Evolutionary conservation across 2,113 vertebrate species (phyloP), one percentile per base, ranked within the genome.

Genomic region (Labrus mixtus): DNA sequence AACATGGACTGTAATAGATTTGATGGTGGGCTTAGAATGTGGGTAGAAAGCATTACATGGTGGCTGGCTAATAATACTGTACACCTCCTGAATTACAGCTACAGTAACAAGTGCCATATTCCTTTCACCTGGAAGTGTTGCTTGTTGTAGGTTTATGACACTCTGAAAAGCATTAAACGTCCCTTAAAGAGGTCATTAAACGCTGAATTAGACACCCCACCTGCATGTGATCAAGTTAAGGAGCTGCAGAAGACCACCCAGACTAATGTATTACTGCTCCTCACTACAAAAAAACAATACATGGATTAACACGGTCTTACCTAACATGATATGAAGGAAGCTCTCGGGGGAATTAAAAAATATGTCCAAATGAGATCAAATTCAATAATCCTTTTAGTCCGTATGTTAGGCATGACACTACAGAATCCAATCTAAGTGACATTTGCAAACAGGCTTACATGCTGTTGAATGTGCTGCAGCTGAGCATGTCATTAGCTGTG

Each of bases 51-150:
- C 4, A 8, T 46, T 56, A 66, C 46, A 25, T 41, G 10, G 13
- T 41, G 10, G 17, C 22, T 69, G 55, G 41, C 37, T 33, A 48
- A 56, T 56, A 72, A 67, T 71, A 33, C 29, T 33, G 29, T 33
- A 50, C 61, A 66, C 37, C 43, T 22, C 10, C 12, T 45, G 29
- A 76, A 46, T 46, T 36, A 59, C 59, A 70, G 36, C 41, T 50
- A 8, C 10, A 73, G 41, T 12, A 56, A 63, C 23, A 57, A 59
- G 36, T n/a, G 23, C 23, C n/a, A 25, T 50, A 25, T 69, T 62
- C 10, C 19, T 17, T 62, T 33, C 6, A 4, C 8, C 29, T 36
- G 29, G 4, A 36, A 62, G n/a, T 46, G 58, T 33, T 56, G 20
- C 54, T 45, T 59, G 59, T 37, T 20, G 36, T 45, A 39, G 55